Conservation (phyloP, 92 coral and sea anemone species). For the Epizoanthus illoricatus region DNA sequence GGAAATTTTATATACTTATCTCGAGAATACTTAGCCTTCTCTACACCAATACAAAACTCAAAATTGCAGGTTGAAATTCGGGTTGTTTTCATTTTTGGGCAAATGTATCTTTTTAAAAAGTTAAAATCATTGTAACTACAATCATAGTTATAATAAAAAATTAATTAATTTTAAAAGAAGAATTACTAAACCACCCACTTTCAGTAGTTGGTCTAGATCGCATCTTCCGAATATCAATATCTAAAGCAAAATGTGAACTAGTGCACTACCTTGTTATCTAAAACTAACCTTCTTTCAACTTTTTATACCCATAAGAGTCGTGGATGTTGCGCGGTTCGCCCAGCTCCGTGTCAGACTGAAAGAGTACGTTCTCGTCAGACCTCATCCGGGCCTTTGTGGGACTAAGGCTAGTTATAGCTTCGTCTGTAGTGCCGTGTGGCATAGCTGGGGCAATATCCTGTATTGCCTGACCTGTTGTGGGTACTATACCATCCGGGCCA, state of each 20-base stretch:
- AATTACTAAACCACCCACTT: background rate
- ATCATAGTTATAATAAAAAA: too few species aligned
- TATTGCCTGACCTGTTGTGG: background rate
- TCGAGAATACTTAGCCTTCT: too few species aligned
- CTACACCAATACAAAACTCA: too few species aligned
- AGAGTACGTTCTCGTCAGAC: constrained; percentile 73
- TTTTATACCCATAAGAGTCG: constrained; percentile 51
- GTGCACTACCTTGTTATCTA: background rate
- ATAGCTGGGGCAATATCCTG: too few species aligned
- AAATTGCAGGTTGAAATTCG: too few species aligned
- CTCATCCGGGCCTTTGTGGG: constrained; percentile 40
- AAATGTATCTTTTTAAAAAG: too few species aligned
- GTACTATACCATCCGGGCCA: background rate
- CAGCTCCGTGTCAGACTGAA: constrained; percentile 75
- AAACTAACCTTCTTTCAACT: constrained; percentile 69
- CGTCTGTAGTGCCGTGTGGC: constrained; percentile 10
- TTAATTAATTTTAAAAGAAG: background rate
- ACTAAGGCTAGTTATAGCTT: constrained; percentile 31
- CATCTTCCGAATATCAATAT: background rate
- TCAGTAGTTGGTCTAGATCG: background rate
- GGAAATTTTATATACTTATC: too few species aligned
- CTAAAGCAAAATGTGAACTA: background rate
- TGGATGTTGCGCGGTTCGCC: constrained; percentile 67
- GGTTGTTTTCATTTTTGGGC: too few species aligned
- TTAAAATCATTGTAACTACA: too few species aligned